Conservation (phyloP, 2,797 vertebrate genomes). For the Coregonus ussuriensis region DNA sequence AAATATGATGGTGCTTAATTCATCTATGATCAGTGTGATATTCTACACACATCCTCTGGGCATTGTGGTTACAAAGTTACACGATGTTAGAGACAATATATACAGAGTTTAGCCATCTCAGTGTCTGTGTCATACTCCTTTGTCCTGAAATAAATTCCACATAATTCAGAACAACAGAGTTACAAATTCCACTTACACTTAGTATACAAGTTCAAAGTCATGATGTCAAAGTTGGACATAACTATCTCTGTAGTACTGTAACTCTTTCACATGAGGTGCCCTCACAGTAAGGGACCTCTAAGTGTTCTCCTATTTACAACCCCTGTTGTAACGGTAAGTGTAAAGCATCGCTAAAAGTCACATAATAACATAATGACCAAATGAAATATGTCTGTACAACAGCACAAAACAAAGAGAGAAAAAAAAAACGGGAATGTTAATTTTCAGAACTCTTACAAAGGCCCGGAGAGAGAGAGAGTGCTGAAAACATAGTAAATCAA, state of each 20-base stretch:
- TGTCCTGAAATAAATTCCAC: not conserved
- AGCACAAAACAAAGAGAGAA: not conserved
- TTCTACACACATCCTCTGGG: not conserved
- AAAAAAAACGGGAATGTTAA: not conserved
- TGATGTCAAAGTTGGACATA: not conserved
- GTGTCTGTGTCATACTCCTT: not conserved
- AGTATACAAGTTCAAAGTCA: not conserved
- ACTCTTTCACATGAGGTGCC: too few relatives aligned
- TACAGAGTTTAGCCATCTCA: not conserved
- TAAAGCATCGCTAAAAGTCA: not conserved
- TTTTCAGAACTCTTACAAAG: not conserved
- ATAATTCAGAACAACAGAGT: not conserved
- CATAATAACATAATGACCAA: not conserved
- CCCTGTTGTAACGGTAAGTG: not conserved
- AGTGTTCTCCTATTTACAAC: not conserved
- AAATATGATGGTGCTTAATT: not conserved
- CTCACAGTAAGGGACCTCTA: not conserved
- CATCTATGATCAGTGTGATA: not conserved
- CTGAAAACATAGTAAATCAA: conserved; percentile 2
- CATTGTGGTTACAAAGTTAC: too few relatives aligned
- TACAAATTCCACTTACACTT: not conserved
- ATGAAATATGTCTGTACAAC: not conserved
- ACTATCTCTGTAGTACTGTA: not conserved
- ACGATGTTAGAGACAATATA: not conserved
- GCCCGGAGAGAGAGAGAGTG: not conserved